phyloP scores from a whole-genome alignment of 2,888 invertebrate genomes.

The Leptinotarsa peninsularis region DNA sequence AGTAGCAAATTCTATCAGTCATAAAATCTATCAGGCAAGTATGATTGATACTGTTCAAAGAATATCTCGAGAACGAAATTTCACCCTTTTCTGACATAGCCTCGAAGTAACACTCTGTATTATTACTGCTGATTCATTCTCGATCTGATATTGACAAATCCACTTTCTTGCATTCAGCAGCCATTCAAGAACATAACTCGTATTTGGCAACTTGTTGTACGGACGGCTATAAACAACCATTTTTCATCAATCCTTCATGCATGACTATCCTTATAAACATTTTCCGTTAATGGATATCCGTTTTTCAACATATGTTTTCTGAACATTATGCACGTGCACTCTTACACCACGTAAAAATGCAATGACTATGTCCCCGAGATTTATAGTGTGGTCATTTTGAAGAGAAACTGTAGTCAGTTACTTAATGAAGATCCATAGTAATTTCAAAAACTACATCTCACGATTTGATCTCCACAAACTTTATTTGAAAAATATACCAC shows the following conservation, averaged over 20 bases:
- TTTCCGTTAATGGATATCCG: slow-evolving; percentile 35
- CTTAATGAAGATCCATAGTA: too few relatives aligned
- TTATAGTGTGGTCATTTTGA: neutral
- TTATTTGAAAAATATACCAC: too few relatives aligned
- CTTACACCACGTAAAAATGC: slow-evolving; percentile 29
- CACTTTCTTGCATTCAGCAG: neutral
- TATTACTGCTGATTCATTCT: neutral
- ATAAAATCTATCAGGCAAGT: too few relatives aligned
- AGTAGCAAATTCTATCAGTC: too few relatives aligned
- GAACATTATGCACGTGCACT: slow-evolving; percentile 39
- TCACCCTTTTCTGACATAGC: neutral
- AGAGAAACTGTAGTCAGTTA: neutral
- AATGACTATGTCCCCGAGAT: slow-evolving; percentile 19
- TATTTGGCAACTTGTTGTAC: slow-evolving; percentile 13
- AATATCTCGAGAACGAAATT: too few relatives aligned
- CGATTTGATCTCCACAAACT: too few relatives aligned
- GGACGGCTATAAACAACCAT: slow-evolving; percentile 19
- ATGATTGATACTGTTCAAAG: too few relatives aligned
- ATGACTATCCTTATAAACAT: slow-evolving; percentile 36
- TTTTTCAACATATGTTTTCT: slow-evolving; percentile 36
- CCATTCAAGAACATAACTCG: slow-evolving; percentile 9
- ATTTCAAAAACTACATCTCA: too few relatives aligned
- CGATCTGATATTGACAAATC: slow-evolving; percentile 1
- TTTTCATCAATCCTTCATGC: slow-evolving; percentile 36
- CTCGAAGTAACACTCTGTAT: neutral